Evolutionary conservation across 2,888 invertebrate genomes (phyloP).

Genomic region (Mallateleia sp.): DNA sequence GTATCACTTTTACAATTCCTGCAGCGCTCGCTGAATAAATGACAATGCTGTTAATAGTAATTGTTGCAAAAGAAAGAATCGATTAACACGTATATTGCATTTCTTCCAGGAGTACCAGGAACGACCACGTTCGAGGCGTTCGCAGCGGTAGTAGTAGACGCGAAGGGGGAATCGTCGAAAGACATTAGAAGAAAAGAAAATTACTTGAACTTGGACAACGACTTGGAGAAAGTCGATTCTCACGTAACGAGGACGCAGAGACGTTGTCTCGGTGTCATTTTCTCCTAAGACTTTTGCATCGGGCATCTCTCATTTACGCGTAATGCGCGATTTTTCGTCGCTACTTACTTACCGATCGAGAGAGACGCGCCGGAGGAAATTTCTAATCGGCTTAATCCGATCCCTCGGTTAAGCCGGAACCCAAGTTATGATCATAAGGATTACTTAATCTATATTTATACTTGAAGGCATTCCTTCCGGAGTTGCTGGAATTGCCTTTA

Average conservation of each 20-base stretch:
- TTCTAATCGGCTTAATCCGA: conserved; percentile 1
- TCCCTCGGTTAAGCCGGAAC: conserved; percentile 6
- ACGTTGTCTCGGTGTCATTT: conserved; percentile 73
- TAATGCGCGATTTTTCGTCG: conserved; percentile 58
- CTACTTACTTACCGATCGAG: conserved; percentile 29
- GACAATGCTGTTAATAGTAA: conserved; percentile 73
- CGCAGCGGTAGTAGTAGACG: too few species aligned
- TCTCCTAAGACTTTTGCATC: conserved; percentile 66
- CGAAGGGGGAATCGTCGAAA: conserved; percentile 64
- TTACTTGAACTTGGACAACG: conserved; percentile 82
- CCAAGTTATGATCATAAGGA: too few species aligned
- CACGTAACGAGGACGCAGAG: conserved; percentile 83
- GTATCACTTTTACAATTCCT: conserved; percentile 67
- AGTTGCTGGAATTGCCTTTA: too few species aligned
- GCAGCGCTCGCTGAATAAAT: conserved; percentile 71
- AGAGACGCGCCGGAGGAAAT: conserved; percentile 8
- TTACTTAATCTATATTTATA: too few species aligned
- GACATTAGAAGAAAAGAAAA: conserved; percentile 75
- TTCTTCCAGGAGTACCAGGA: conserved; percentile 50
- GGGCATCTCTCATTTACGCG: conserved; percentile 17
- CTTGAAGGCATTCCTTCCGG: too few species aligned
- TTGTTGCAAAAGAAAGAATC: conserved; percentile 73
- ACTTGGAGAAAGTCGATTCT: conserved; percentile 84
- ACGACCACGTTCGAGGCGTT: conserved; percentile 52
- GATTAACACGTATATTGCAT: conserved; percentile 76